A percentile compares a stretch with the other conserved stretches of the same genome.
phyloP scores from a whole-genome alignment of 64 coral and sea anemone genomes.

The Porites lutea region DNA sequence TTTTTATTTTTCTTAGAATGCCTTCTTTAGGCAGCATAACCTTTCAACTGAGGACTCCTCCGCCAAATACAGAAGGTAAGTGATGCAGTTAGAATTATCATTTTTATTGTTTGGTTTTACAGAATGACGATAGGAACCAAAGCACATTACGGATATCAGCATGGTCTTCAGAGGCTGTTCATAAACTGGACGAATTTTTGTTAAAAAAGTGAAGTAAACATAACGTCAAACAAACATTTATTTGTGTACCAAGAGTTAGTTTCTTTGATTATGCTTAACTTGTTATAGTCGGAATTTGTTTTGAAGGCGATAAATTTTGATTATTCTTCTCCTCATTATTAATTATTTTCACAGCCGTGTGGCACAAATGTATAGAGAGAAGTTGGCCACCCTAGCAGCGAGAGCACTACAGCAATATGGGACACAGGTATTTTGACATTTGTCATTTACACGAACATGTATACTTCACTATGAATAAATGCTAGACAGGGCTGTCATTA shows the following conservation, averaged over 20 bases:
- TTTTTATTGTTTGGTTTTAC: too few species aligned
- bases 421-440: constrained; percentile 47
- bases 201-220: too few species aligned
- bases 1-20: constrained; percentile 55
- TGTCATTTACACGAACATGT: background rate
- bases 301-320: background rate
- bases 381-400: constrained; percentile 64
- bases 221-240: too few species aligned
- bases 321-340: background rate
- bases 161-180: too few species aligned
- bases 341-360: constrained; percentile 51
- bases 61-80: constrained; percentile 83
- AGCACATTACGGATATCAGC: too few species aligned
- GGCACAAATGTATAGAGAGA: constrained; percentile 78
- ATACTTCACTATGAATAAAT: too few species aligned
- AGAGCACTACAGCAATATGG: constrained; percentile 79
- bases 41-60: constrained; percentile 73
- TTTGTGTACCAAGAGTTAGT: too few species aligned
- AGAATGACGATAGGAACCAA: too few species aligned
- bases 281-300: too few species aligned
- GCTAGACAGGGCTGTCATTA: background rate
- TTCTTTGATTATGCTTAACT: too few species aligned
- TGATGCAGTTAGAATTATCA: too few species aligned
- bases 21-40: constrained; percentile 85
- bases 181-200: too few species aligned